Evolutionary conservation across 2,888 invertebrate species (phyloP).

Genomic region (Vanessa cardui): DNA sequence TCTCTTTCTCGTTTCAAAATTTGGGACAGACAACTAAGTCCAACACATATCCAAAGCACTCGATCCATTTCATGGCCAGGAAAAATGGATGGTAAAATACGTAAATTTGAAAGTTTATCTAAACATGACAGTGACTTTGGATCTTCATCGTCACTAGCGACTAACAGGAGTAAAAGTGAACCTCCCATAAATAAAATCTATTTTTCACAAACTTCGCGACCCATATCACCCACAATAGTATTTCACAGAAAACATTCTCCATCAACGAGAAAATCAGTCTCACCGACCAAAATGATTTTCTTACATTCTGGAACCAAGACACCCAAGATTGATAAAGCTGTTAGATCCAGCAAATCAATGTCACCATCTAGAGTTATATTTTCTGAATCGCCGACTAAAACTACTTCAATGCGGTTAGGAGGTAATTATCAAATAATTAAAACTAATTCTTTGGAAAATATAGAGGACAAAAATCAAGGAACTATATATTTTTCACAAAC

Average conservation of each 20-base stretch:
- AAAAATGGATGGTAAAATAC: constrained; percentile 76
- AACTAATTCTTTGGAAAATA: constrained; percentile 38
- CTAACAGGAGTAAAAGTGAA: constrained; percentile 85
- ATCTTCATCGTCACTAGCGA: constrained; percentile 73
- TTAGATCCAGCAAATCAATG: constrained; percentile 45
- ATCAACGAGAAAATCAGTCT: constrained; percentile 48
- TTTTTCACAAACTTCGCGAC: constrained; percentile 78
- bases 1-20: constrained; percentile 87
- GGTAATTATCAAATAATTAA: constrained; percentile 16
- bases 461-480: constrained; percentile 52
- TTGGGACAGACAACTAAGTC: constrained; percentile 83
- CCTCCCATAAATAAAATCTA: constrained; percentile 82
- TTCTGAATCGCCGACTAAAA: constrained; percentile 67
- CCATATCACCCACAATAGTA: constrained; percentile 69
- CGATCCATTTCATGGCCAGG: constrained; percentile 84
- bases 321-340: constrained; percentile 55
- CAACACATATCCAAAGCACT: constrained; percentile 79
- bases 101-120: constrained; percentile 76
- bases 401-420: constrained; percentile 53
- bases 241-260: constrained; percentile 58
- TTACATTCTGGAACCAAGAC: constrained; percentile 70
- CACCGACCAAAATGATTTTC: constrained; percentile 63
- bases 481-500: constrained; percentile 71
- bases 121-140: constrained; percentile 71
- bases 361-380: constrained; percentile 67